A percentile compares a stretch with the other conserved stretches of the same genome.
phyloP scores from a whole-genome alignment of 2,113 vertebrate genomes.

The Thinocorus orbignyianus region DNA sequence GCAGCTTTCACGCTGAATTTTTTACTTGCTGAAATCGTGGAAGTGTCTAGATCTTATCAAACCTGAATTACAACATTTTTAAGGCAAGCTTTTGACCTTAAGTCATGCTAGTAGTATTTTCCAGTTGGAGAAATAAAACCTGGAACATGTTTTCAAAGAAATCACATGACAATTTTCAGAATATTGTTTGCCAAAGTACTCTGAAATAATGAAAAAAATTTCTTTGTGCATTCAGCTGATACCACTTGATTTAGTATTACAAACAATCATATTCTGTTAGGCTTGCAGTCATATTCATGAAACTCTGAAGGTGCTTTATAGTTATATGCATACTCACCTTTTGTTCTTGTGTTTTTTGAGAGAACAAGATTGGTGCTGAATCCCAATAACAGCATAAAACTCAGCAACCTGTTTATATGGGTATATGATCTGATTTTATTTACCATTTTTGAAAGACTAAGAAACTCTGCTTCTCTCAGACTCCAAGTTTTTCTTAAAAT shows the following conservation, averaged over 20 bases:
- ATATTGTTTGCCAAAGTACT: not conserved
- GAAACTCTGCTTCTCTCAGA: not conserved
- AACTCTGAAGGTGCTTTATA: not conserved
- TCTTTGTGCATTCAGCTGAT: not conserved
- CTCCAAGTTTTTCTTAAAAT: not conserved
- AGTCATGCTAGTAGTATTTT: not conserved
- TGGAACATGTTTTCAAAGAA: not conserved
- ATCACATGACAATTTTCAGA: not conserved
- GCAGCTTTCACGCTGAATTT: not conserved
- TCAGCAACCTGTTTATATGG: not conserved
- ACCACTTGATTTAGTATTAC: not conserved
- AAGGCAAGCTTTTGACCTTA: not conserved
- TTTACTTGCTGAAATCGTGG: not conserved
- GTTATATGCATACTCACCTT: not conserved
- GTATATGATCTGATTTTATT: not conserved
- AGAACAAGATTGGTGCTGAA: not conserved
- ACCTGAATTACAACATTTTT: slow-evolving; percentile 28
- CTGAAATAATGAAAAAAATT: not conserved
- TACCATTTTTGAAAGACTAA: not conserved
- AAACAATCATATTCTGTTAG: not conserved
- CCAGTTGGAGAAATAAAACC: not conserved
- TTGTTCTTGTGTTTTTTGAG: not conserved
- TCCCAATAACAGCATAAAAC: not conserved
- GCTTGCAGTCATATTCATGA: not conserved
- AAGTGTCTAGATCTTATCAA: not conserved